phyloP scores from a whole-genome alignment of 2,113 vertebrate genomes.

The Lampris megalopsis region DNA sequence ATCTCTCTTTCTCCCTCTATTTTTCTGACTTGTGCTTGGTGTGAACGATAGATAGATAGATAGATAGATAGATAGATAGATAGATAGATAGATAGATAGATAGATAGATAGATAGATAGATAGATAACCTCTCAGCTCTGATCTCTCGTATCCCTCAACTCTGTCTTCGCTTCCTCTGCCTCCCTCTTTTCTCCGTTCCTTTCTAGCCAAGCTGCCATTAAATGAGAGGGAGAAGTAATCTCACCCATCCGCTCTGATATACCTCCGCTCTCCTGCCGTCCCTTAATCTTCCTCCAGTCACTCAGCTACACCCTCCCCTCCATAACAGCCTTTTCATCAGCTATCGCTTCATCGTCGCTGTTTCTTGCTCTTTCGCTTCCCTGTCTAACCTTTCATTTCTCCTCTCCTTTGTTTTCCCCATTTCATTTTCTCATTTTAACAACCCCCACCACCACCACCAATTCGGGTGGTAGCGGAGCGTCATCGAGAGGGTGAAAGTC shows the following conservation, averaged over 20 bases:
- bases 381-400: slow-evolving; percentile 26
- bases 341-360: background rate
- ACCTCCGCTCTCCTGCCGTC: slow-evolving; percentile 13
- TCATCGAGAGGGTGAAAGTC: slow-evolving; percentile 25
- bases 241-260: slow-evolving; percentile 3
- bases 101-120: background rate
- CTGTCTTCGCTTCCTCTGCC: background rate
- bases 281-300: background rate
- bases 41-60: too few relatives aligned
- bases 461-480: slow-evolving; percentile 32
- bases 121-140: slow-evolving; percentile 10
- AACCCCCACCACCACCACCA: slow-evolving; percentile 30
- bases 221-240: slow-evolving; percentile 23
- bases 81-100: background rate
- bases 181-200: slow-evolving; percentile 19
- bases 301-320: slow-evolving; percentile 11
- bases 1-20: too few relatives aligned
- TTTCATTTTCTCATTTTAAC: slow-evolving; percentile 20
- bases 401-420: slow-evolving; percentile 42
- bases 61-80: too few relatives aligned
- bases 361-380: slow-evolving; percentile 20
- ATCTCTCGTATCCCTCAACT: background rate
- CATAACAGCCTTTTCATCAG: slow-evolving; percentile 31
- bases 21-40: too few relatives aligned
- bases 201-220: slow-evolving; percentile 26